Conservation (phyloP, 2,888 invertebrate genomes). For the Choreutis nemorana region DNA sequence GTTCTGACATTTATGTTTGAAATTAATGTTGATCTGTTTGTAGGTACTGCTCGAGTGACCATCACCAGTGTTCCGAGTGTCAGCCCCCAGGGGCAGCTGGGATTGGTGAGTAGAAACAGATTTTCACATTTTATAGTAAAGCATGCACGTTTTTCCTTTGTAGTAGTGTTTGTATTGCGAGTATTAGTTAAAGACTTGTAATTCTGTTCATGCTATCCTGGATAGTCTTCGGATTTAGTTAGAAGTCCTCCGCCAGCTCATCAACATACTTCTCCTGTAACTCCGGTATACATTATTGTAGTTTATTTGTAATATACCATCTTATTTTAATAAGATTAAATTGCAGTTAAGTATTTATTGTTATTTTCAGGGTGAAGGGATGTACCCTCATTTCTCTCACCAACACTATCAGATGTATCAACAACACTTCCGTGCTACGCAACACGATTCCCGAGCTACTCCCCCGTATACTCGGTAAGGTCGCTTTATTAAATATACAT, state of each 20-base stretch:
- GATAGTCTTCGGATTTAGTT: slow-evolving; percentile 69
- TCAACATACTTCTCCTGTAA: slow-evolving; percentile 78
- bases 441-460: slow-evolving; percentile 48
- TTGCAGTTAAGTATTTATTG: not conserved
- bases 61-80: slow-evolving; percentile 66
- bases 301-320: slow-evolving; percentile 22
- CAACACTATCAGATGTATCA: slow-evolving; percentile 63
- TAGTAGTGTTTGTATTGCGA: too few relatives aligned
- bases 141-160: too few relatives aligned
- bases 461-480: slow-evolving; percentile 47
- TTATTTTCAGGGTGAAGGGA: slow-evolving; percentile 49
- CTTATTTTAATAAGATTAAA: too few relatives aligned
- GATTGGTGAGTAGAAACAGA: slow-evolving; percentile 81
- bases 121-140: too few relatives aligned
- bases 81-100: slow-evolving; percentile 67
- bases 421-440: slow-evolving; percentile 57
- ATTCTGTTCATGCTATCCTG: slow-evolving; percentile 51
- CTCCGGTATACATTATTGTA: slow-evolving; percentile 68
- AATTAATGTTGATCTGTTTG: slow-evolving; percentile 6
- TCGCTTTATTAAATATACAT: too few relatives aligned
- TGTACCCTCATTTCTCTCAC: slow-evolving; percentile 60
- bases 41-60: slow-evolving; percentile 56
- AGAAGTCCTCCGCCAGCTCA: slow-evolving; percentile 88
- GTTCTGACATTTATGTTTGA: too few relatives aligned
- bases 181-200: slow-evolving; percentile 13